Evolutionary conservation across 2,797 vertebrate species (phyloP), one percentile per base, ranked within the genome.

Genomic region (Pantherophis alleghaniensis): DNA sequence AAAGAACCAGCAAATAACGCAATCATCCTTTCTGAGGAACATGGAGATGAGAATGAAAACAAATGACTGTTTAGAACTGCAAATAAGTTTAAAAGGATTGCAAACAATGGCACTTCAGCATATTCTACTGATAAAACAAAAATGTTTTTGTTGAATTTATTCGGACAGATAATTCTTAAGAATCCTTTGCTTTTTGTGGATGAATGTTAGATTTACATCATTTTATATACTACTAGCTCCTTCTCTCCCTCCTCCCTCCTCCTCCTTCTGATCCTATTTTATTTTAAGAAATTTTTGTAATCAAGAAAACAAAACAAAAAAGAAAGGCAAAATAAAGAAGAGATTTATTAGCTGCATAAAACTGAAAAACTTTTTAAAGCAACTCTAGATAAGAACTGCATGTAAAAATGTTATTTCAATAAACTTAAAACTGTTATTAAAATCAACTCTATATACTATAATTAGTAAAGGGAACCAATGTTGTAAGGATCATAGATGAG

Each of bases 1-100:
- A 28, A 86, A 91, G 32, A 86, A 59, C 42, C 55, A 87, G 87
- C 32, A 32, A 69, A 90, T 86, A 93, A 87, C 1, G 12, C 61
- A 93, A 88, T 87, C 87, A 87, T 16, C 28, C 66, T 69, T 69
- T n/a, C 42, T 87, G 32, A 88, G 74, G n/a, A 92, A 74, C 28
- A 55, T 53, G 87, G 66, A 90, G 47, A 87, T 11, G 63, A 37
- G 55, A 55, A 32, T 60, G 47, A 90, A 88, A 92, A 24, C 14
- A 53, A 61, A 53, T 53, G 61, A 24, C 42, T 28, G 22, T 90
- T 87, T 89, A 32, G 42, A 59, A 91, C 11, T 88, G 53, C 47
- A 32, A 91, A 93, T 60, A 57, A 37, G 32, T 53, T 69, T 87
- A 60, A 90, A 79, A 90, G 20, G 42, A 92, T 56, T 22, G 61